Conservation (phyloP, 2,888 invertebrate species). For the Sericinus montela region DNA sequence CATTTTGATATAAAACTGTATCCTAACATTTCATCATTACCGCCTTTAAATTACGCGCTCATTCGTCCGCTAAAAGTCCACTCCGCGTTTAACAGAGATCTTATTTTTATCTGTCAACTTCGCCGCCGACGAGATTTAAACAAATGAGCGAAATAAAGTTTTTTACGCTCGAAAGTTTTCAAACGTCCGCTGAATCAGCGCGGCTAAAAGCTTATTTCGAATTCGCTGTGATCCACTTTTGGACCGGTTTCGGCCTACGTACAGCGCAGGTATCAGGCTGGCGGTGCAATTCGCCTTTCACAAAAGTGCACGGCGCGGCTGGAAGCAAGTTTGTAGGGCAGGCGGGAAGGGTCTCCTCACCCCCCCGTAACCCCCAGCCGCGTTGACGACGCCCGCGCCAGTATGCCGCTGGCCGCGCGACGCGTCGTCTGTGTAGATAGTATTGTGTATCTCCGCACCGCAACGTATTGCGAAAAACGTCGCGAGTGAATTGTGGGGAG, state of each 20-base stretch:
- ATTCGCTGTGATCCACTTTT: not conserved
- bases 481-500: slow-evolving; percentile 29
- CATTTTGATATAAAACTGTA: not conserved
- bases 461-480: slow-evolving; percentile 17
- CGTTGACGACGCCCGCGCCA: slow-evolving; percentile 25
- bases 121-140: not conserved
- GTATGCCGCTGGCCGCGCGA: slow-evolving; percentile 35
- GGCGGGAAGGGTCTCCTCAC: slow-evolving; percentile 38
- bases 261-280: not conserved
- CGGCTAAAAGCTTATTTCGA: not conserved
- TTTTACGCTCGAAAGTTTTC: not conserved
- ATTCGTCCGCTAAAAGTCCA: not conserved
- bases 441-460: not conserved
- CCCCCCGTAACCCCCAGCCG: slow-evolving; percentile 22
- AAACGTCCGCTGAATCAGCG: slow-evolving; percentile 1
- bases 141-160: not conserved
- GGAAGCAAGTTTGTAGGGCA: slow-evolving; percentile 66
- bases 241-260: not conserved
- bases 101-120: not conserved
- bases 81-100: slow-evolving; percentile 1
- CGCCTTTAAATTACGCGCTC: not conserved
- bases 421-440: not conserved
- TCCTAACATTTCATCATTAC: not conserved
- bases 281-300: slow-evolving; percentile 56
- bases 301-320: slow-evolving; percentile 52